These are phyloP conservation scores for Apus apus DNA, from an alignment of 2,113 vertebrate genomes.

Conservation along the genomic window DNA sequence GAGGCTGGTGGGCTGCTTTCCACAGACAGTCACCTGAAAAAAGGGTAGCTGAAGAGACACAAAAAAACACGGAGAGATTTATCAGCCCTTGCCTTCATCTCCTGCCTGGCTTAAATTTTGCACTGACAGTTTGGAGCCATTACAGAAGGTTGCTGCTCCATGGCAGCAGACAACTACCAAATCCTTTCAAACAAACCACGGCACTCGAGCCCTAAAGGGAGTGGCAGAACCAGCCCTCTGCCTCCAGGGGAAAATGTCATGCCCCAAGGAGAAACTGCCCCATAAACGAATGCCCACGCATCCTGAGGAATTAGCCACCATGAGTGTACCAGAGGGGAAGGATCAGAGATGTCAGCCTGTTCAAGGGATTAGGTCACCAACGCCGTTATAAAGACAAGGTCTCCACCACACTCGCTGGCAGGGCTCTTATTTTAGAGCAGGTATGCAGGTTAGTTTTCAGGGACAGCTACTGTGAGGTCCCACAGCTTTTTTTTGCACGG, in stretches of 20 bases:
- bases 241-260: neutral
- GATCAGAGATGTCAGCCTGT: slow-evolving; percentile 28
- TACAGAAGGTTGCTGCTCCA: slow-evolving; percentile 2
- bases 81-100: neutral
- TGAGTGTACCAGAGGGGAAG: neutral
- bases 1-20: neutral
- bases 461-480: neutral
- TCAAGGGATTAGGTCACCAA: slow-evolving; percentile 23
- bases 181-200: neutral
- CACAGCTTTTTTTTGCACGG: neutral
- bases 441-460: neutral
- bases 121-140: slow-evolving; percentile 20
- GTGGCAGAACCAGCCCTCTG: neutral
- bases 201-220: neutral
- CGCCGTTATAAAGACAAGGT: neutral
- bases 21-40: fast-evolving
- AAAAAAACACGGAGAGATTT: neutral
- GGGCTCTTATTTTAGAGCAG: neutral
- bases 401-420: neutral
- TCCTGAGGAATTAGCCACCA: neutral
- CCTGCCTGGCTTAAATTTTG: neutral
- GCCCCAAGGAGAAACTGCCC: slow-evolving; percentile 43
- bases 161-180: neutral
- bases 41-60: neutral
- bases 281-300: neutral